Evolutionary conservation across 2,888 invertebrate genomes (phyloP), one percentile per base, ranked within the genome.

Genomic region (Oxycera nigricornis): DNA sequence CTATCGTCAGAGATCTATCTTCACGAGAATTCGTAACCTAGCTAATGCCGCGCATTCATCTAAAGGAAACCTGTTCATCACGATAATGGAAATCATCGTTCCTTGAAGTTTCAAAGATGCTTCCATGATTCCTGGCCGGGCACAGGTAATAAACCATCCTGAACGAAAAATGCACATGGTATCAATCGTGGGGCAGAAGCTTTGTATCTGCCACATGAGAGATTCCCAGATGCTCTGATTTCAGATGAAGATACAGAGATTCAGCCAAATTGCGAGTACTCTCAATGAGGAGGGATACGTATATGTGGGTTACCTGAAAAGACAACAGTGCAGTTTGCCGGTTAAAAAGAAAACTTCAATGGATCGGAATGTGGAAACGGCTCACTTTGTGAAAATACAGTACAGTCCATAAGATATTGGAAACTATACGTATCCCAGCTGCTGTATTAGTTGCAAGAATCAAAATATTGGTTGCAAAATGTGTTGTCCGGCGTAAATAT

Each of bases 321-420:
- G 17, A 46, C 4, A 46, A 46, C 4, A 46, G 14, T 46, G 46
- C 46, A 14, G 30, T 59, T 41, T 65, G 65, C 65, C 65, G 65
- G 65, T 65, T 39, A 65, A 65, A 65, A 65, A 65, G 62, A 65
- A 59, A 59, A 59, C 11, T 22, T 20, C 50, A 55, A 22, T 17
- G 30, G 22, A 9, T 24, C 20, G 61, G 61, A 31, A 61, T 61
- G 31, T 31, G 35, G 31, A 31, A 61, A 61, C 61, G 61, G 61
- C 35, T 30, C 14, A 6, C n/a, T n/a, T n/a, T n/a, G n/a, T n/a
- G n/a, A n/a, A n/a, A n/a, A n/a, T n/a, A n/a, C n/a, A n/a, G n/a
- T n/a, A n/a, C n/a, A n/a, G n/a, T n/a, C n/a, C n/a, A n/a, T n/a
- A n/a, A n/a, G n/a, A n/a, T n/a, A n/a, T n/a, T n/a, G n/a, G n/a